Evolutionary conservation across 2,888 invertebrate species (phyloP).

Genomic region (Tipula lateralis): DNA sequence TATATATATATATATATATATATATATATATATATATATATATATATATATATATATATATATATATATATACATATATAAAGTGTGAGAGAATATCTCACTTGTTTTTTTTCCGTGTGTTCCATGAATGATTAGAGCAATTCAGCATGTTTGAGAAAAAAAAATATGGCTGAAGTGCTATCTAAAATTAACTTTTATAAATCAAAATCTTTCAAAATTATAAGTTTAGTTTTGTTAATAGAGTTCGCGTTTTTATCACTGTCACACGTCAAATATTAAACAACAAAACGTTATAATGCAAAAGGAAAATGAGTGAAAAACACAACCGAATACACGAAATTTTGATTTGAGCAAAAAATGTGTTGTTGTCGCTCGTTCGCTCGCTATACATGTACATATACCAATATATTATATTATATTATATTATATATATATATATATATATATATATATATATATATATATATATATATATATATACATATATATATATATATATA

Average conservation of each 20-base stretch:
- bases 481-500: neutral
- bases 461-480: neutral
- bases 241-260: conserved; percentile 9
- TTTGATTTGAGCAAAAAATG: neutral
- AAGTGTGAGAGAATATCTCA: neutral
- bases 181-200: conserved; percentile 7
- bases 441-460: neutral
- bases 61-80: neutral
- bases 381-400: neutral
- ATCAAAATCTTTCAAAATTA: neutral
- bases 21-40: no score
- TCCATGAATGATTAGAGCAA: conserved; percentile 11
- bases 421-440: neutral
- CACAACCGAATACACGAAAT: neutral
- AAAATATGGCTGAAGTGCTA: neutral
- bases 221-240: neutral
- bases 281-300: neutral
- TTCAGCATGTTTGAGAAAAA: conserved; percentile 1
- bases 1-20: no score
- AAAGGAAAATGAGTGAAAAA: neutral
- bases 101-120: neutral
- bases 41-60: no score
- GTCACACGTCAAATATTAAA: conserved; percentile 21
- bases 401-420: no score
- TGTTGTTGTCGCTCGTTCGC: neutral